Conservation (phyloP, 2,113 vertebrate genomes). For the Falcunculus frontatus region DNA sequence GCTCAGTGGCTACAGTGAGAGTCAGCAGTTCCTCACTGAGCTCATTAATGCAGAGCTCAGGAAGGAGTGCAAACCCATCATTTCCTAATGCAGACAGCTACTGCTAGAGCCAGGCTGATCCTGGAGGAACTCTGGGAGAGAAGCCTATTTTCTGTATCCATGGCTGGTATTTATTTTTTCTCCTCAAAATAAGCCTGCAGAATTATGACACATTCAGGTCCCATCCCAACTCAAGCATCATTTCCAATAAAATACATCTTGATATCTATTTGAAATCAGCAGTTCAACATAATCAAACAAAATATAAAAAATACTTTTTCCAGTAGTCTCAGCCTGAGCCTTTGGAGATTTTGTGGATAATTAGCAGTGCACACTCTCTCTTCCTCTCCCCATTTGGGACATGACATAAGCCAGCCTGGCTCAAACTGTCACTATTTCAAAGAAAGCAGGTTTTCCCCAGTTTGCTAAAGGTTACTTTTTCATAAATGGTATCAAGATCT, state of each 20-base stretch:
- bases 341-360: neutral
- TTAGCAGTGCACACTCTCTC: neutral
- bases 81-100: neutral
- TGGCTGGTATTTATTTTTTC: no score
- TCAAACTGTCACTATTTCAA: neutral
- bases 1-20: neutral
- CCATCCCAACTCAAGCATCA: neutral
- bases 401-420: neutral
- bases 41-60: neutral
- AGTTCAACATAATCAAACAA: neutral
- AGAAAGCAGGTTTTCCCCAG: neutral
- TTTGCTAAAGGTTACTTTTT: neutral
- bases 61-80: neutral
- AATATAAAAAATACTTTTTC: neutral
- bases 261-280: neutral
- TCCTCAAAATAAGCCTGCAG: neutral
- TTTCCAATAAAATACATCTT: neutral
- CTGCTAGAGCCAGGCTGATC: neutral
- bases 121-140: neutral
- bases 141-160: fast-evolving
- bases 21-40: neutral
- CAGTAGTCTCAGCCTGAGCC: neutral
- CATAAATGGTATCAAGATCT: neutral
- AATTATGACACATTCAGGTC: neutral
- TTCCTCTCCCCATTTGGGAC: neutral